phyloP scores from a whole-genome alignment of 2,113 vertebrate species.

The Columbina picui region DNA sequence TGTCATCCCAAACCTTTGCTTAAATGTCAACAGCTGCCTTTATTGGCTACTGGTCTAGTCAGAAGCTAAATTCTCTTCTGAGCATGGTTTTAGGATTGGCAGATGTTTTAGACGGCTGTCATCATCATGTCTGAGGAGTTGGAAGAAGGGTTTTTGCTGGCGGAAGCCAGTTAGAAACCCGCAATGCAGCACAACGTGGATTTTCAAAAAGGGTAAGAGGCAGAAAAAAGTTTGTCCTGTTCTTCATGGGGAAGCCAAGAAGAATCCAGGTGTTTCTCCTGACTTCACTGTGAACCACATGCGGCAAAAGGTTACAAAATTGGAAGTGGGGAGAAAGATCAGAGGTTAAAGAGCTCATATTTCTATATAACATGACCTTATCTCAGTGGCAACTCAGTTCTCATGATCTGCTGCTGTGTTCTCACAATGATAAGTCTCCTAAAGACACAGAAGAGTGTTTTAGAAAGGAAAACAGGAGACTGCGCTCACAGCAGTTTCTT shows the following conservation, averaged over 20 bases:
- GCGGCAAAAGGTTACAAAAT: neutral
- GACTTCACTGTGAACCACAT: neutral
- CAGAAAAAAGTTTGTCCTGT: neutral
- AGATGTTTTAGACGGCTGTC: neutral
- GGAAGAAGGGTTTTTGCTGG: neutral
- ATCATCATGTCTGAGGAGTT: rapidly evolving
- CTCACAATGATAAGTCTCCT: constrained; percentile 11
- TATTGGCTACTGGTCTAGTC: neutral
- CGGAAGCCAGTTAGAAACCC: neutral
- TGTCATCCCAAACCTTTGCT: neutral
- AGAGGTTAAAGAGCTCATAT: constrained; percentile 66
- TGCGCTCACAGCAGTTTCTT: neutral
- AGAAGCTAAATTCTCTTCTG: neutral
- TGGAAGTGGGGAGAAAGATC: constrained; percentile 27
- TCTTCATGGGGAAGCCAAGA: neutral
- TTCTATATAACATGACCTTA: constrained; percentile 48
- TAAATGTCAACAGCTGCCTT: neutral
- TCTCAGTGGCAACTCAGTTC: constrained; percentile 20
- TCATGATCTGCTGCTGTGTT: constrained; percentile 55
- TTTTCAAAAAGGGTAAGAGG: neutral
- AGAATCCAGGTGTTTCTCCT: neutral
- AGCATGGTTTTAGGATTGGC: neutral
- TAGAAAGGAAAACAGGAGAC: neutral
- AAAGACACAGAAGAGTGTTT: neutral
- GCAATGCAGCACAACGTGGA: neutral